A percentile compares a stretch with the other conserved stretches of the same genome.
These are phyloP conservation scores for Zaprionus ghesquierei DNA, from an alignment of 1,140 invertebrate genomes.

Conservation along the genomic window DNA sequence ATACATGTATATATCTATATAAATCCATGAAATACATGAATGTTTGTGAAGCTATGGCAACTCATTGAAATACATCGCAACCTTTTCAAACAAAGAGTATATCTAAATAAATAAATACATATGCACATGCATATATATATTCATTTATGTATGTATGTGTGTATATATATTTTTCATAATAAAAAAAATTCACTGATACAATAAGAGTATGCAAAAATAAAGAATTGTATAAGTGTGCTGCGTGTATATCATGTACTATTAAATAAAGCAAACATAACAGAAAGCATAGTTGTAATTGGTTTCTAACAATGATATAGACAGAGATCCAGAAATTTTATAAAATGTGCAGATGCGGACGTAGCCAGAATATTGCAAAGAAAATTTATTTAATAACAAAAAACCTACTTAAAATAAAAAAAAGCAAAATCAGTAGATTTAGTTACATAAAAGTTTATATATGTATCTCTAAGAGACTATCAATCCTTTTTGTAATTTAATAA, in stretches of 20 bases:
- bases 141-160: not conserved
- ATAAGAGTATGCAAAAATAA: constrained; percentile 18
- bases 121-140: not conserved
- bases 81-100: not conserved
- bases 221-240: constrained; percentile 30
- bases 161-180: constrained; percentile 21
- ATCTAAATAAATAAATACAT: not conserved
- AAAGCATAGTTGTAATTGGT: constrained; percentile 37
- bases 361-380: not conserved
- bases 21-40: too few relatives aligned
- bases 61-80: constrained; percentile 10
- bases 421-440: constrained; percentile 36
- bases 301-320: constrained; percentile 10
- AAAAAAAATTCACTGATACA: not conserved
- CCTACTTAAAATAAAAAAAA: constrained; percentile 11
- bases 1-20: not conserved
- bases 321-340: not conserved
- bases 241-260: constrained; percentile 45
- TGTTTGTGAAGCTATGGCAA: constrained; percentile 6
- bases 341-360: not conserved
- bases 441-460: constrained; percentile 40
- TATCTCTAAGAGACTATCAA: constrained; percentile 51
- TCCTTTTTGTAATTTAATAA: constrained; percentile 49
- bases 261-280: constrained; percentile 56
- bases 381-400: not conserved